phyloP scores from a whole-genome alignment of 2,113 vertebrate genomes.

The Sinocyclocheilus maitianheensis region DNA sequence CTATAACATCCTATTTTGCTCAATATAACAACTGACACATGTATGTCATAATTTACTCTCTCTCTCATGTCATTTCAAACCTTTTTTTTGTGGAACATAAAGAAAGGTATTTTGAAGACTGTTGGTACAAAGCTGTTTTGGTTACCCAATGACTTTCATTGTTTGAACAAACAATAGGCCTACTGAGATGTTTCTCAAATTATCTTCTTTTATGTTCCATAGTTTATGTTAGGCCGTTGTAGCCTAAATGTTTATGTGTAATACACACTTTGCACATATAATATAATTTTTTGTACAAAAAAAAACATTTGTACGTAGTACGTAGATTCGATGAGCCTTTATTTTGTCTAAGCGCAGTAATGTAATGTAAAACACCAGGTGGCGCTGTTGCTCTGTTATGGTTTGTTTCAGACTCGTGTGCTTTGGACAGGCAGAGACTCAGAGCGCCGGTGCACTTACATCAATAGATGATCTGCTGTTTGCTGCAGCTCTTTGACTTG shows the following conservation, averaged over 20 bases:
- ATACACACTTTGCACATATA: not conserved
- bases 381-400: conserved; percentile 44
- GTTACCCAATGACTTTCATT: too few species aligned
- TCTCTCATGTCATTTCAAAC: too few species aligned
- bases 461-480: conserved; percentile 9
- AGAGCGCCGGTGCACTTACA: not conserved
- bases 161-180: too few species aligned
- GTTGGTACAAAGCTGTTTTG: too few species aligned
- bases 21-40: not conserved
- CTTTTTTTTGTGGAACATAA: too few species aligned
- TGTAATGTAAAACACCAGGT: conserved; percentile 30
- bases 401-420: not conserved
- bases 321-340: not conserved
- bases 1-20: not conserved
- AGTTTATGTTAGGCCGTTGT: too few species aligned
- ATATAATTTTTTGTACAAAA: not conserved
- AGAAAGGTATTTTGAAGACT: too few species aligned
- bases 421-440: conserved; percentile 1
- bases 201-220: too few species aligned
- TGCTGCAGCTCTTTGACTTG: not conserved
- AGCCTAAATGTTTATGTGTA: too few species aligned
- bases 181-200: too few species aligned
- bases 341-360: not conserved
- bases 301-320: not conserved
- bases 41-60: not conserved